phyloP scores from a whole-genome alignment of 1,140 invertebrate genomes.

The Venustaconcha ellipsiformis region DNA sequence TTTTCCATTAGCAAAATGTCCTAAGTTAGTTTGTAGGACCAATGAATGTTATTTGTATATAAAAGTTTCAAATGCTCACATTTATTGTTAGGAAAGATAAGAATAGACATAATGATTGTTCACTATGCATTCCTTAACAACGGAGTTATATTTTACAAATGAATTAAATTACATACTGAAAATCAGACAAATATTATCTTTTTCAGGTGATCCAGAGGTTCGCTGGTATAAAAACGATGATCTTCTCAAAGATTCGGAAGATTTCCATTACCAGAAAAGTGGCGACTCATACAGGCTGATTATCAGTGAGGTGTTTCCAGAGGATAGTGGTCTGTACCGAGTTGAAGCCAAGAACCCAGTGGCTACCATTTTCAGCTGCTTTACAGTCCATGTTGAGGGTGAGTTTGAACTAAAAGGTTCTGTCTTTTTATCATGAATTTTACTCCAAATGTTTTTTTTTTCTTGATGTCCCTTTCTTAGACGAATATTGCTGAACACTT shows the following conservation, averaged over 20 bases:
- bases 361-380: constrained; percentile 76
- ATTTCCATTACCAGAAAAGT: constrained; percentile 92
- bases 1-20: neutral
- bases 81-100: neutral
- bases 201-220: constrained; percentile 80
- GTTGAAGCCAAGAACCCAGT: constrained; percentile 89
- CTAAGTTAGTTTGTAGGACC: neutral
- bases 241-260: constrained; percentile 95
- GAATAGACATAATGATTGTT: neutral
- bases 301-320: constrained; percentile 94
- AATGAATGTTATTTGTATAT: neutral
- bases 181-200: neutral
- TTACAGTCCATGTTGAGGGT: constrained; percentile 61
- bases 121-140: neutral
- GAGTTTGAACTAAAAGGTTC: constrained; percentile 3
- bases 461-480: neutral
- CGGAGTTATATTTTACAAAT: neutral
- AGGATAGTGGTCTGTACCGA: constrained; percentile 93
- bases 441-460: neutral
- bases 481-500: neutral
- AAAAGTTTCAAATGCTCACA: neutral
- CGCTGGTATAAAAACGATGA: constrained; percentile 97
- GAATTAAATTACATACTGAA: too few relatives aligned
- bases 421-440: neutral
- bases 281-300: constrained; percentile 91